Base-by-base conservation (phyloP, 1,140 invertebrate species). In the Bombus cullumanus region DNA sequence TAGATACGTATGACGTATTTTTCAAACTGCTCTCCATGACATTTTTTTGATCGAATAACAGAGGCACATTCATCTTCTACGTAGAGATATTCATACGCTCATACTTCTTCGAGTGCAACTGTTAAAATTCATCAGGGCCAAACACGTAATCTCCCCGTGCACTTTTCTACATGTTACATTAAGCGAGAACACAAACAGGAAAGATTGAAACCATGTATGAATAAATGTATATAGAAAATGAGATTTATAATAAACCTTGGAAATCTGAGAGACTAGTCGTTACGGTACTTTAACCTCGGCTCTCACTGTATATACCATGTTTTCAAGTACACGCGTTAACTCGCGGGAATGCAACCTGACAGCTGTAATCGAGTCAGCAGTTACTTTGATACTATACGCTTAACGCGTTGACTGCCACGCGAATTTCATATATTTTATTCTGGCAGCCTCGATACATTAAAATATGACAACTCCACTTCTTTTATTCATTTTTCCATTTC, bases 191-290 rank as follows among this genome's bases (percentile, higher is more conserved):
- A 72, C 72, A 57, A 31, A 64, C 15, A 64, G 15, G 18, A 34
- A 66, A 22, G 31, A 66, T 80, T 75, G 71, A 62, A 88, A 80
- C 53, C 28, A 79, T 71, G 85, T 81, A 81, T 62, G 90, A 88
- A 85, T 81, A 68, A 68, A 81, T 93, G 91, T 93, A 93, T 75
- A 93, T 93, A 93, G 83, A 83, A 87, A 91, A 92, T 83, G 77
- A 91, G 87, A 88, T 93, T 91, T 93, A 90, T 92, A 93, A 93
- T 93, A 93, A 93, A 93, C 76, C 88, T 41, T 87, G 34, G 34
- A 71, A 89, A 64, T 73, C 4, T 18, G 41, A 72, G 39, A 62
- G 66, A 62, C 39, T n/a, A 47, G 37, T 72, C 37, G 47, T 84
- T 79, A 57, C 64, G 43, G 64, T 84, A 71, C 53, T 69, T 59